Evolutionary conservation across 2,888 invertebrate genomes (phyloP), one percentile per base, ranked within the genome.

Genomic region (Spodoptera exigua): DNA sequence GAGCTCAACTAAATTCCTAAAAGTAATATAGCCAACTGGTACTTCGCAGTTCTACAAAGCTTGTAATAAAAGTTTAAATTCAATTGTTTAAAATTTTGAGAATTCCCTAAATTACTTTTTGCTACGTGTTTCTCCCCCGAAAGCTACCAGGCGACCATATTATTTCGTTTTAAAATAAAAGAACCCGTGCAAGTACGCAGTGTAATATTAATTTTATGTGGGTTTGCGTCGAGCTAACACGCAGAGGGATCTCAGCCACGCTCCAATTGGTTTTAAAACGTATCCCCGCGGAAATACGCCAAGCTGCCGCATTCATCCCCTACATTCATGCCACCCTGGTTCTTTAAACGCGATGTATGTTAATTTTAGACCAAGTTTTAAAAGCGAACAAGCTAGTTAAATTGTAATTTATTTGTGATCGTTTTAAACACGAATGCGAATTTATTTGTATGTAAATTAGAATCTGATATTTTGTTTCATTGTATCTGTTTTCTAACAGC

Each of bases 221-320:
- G 47, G 55, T 59, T 74, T 27, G 48, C 59, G 70, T 21, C 43
- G 41, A 57, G 55, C 35, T 55, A 13, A 53, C 63, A 46, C 60
- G 59, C 44, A 39, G 48, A 52, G 65, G 57, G 67, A 63, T 73
- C 55, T 73, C 51, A 67, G 35, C 34, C 68, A 62, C 62, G 79
- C 71, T 77, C 74, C 79, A 76, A 71, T 77, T 74, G 71, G 56
- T 66, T 74, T 74, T 51, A 66, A 76, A 79, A 76, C 54, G 60
- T 62, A 67, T 67, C 63, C 64, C 64, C 35, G 55, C 60, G 63
- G 74, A 78, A 66, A 76, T 55, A 45, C 51, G 39, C 54, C 43
- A 46, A 52, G 58, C 57, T 45, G 41, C 56, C 57, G 61, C 57
- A 48, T 67, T 62, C 53, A 59, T 52, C 43, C 45, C 62, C 45